A percentile compares a stretch with the other conserved stretches of the same genome.
Conservation (phyloP, 2,113 vertebrate genomes). For the Buteo buteo region DNA sequence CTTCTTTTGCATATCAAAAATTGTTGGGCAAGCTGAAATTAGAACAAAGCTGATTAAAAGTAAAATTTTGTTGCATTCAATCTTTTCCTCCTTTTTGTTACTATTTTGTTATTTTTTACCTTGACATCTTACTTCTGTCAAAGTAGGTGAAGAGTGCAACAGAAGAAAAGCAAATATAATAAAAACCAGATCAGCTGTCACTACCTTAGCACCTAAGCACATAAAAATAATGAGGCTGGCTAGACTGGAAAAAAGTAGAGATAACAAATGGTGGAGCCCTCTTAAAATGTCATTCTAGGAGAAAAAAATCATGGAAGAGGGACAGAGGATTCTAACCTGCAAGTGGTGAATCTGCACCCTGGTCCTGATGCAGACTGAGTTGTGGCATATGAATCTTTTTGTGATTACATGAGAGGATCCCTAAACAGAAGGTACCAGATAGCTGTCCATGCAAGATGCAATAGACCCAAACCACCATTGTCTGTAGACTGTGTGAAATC, state of each 20-base stretch:
- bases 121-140: background rate
- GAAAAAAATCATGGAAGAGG: background rate
- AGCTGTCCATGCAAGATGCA: background rate
- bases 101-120: background rate
- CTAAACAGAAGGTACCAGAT: background rate
- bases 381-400: background rate
- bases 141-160: background rate
- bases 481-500: background rate
- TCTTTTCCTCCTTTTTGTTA: background rate
- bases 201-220: background rate
- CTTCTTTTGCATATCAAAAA: slow-evolving; percentile 16
- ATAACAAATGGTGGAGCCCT: background rate
- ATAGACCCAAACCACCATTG: background rate
- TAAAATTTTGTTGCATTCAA: background rate
- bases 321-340: background rate
- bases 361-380: background rate
- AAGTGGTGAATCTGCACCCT: background rate
- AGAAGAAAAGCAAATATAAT: slow-evolving; percentile 1
- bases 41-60: slow-evolving; percentile 15
- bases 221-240: background rate
- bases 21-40: slow-evolving; percentile 16
- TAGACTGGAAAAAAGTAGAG: background rate
- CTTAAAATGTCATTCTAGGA: background rate
- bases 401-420: background rate
- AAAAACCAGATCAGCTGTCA: background rate